Evolutionary conservation across 2,888 invertebrate genomes (phyloP), one percentile per base, ranked within the genome.

Genomic region (Drepana falcataria): DNA sequence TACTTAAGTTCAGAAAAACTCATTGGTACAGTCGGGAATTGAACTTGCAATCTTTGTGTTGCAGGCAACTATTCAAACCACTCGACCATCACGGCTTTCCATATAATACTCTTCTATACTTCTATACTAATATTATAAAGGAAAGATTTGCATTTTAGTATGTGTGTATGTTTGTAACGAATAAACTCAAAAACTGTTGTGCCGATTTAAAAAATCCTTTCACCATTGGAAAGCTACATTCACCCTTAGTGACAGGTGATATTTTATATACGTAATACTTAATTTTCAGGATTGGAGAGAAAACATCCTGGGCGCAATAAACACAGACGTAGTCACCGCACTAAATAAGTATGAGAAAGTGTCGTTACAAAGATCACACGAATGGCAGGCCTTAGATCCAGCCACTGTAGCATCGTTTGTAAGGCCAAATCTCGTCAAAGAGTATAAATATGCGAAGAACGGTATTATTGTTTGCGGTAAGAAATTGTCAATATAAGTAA

Each of bases 391-490:
- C 0, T 59, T 88, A 0, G 89, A 89, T 35, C 88, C 89, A 0
- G 84, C 87, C 0, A 74, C 71, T 0, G 61, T 87, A 0, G 78
- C 84, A 0, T 56, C 76, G 0, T 81, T 68, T 3, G n/a, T 88
- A 0, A 79, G 66, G 6, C 79, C 79, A 2, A 82, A 81, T 2
- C 56, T 88, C 2, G 83, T 88, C 0, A 57, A 63, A 0, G 83
- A 87, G 53, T 86, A 80, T 56, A 83, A 72, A 57, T 87, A 83
- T 65, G 77, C 84, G 0, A 82, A 77, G 55, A 81, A 86, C 48
- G 75, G 75, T 61, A 87, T 89, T n/a, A 68, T 63, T 44, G 56
- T 82, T 48, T 87, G 85, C 62, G 87, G 89, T 88, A 57, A 68
- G 75, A 60, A 33, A 6, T 34, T 35, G n/a, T n/a, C n/a, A n/a